Evolutionary conservation across 2,113 vertebrate genomes (phyloP).

Genomic region (Echinops telfairi): DNA sequence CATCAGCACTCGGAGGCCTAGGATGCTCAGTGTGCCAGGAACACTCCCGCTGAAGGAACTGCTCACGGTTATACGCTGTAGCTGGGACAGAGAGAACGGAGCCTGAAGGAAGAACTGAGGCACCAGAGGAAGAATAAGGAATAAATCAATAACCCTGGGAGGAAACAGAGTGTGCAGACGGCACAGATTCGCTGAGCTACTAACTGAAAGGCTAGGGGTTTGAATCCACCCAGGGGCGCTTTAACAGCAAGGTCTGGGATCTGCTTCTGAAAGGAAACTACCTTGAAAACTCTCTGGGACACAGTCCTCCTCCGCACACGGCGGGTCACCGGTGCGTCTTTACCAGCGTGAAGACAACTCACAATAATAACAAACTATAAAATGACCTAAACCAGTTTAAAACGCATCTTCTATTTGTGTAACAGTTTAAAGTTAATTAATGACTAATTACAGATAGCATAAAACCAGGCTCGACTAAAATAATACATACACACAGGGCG

Average conservation of each 20-base stretch:
- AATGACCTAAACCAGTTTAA: not conserved
- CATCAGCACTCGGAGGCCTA: not conserved
- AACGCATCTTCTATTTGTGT: not conserved
- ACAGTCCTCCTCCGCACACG: not conserved
- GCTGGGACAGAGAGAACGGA: conserved; percentile 32
- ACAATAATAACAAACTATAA: not conserved
- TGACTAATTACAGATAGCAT: not conserved
- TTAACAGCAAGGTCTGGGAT: not conserved
- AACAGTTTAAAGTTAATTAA: not conserved
- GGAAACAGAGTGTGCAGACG: not conserved
- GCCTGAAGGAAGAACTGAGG: conserved; percentile 27
- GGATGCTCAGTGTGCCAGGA: not conserved
- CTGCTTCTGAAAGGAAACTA: not conserved
- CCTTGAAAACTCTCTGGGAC: not conserved
- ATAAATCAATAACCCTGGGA: not conserved
- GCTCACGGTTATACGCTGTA: not conserved
- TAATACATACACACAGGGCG: not conserved
- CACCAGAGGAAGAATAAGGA: not conserved
- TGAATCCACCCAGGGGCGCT: not conserved
- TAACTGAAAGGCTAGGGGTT: not conserved
- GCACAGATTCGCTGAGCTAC: not conserved
- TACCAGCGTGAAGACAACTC: not conserved
- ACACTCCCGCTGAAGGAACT: not conserved
- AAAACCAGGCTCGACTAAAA: conserved; percentile 29
- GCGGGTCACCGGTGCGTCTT: not conserved